Percentiles rank a stretch among this genome's conserved stretches.
Evolutionary conservation across 2,888 invertebrate species (phyloP).

Genomic region (Euzophera pinguis): DNA sequence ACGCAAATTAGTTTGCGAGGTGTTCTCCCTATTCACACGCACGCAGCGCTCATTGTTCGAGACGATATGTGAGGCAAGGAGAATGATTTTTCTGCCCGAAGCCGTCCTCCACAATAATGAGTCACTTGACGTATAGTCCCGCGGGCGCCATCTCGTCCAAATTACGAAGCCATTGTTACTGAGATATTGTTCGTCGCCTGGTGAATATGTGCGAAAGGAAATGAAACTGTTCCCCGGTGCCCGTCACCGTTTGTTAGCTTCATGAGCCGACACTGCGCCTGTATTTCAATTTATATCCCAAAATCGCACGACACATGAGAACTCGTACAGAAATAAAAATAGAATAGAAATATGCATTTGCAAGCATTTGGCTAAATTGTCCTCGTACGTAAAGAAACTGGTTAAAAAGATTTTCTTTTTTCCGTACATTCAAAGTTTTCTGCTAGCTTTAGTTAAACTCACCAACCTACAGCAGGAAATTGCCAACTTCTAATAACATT

Average conservation of each 20-base stretch:
- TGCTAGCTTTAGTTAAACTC: background rate
- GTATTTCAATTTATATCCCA: conserved; percentile 32
- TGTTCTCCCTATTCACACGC: conserved; percentile 38
- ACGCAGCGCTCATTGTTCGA: conserved; percentile 50
- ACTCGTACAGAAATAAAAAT: background rate
- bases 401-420: background rate
- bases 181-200: conserved; percentile 68
- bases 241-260: conserved; percentile 49
- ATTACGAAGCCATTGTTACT: conserved; percentile 71
- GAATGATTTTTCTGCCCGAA: conserved; percentile 61
- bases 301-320: conserved; percentile 22
- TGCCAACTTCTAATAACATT: conserved; percentile 1
- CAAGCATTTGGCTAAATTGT: background rate
- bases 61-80: conserved; percentile 38
- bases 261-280: conserved; percentile 30
- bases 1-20: conserved; percentile 16
- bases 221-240: conserved; percentile 63
- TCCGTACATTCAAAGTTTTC: background rate
- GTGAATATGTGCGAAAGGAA: conserved; percentile 74
- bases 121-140: conserved; percentile 72
- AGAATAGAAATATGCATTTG: background rate
- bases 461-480: background rate
- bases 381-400: background rate
- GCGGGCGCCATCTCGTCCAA: conserved; percentile 64
- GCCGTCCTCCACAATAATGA: conserved; percentile 70